Evolutionary conservation across 1,140 invertebrate species (phyloP), one percentile per base, ranked within the genome.

Genomic region (Caenorhabditis brenneri): DNA sequence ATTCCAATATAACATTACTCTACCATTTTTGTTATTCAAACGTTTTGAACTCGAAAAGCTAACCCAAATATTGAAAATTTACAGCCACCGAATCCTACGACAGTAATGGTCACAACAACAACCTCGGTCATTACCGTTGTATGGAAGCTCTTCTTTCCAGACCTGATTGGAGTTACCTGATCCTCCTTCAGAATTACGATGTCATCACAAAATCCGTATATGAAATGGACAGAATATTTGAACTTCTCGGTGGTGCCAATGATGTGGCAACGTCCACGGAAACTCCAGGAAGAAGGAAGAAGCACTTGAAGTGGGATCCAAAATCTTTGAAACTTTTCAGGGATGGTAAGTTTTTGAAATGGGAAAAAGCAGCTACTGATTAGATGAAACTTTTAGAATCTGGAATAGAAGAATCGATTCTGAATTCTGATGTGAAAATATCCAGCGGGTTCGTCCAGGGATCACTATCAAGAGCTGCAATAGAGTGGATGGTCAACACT

Each of bases 181-280:
- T 51, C 12, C 49, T 79, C 22, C 74, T 79, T 6, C 49, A 79
- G 42, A 46, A 79, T 10, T 39, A 79, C 22, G 74, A 79, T n/a
- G 49, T 79, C 22, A 79, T 79, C 42, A 48, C 39, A 22, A 79
- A 79, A 79, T 79, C 74, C 7, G 74, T 79, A 19, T 79, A 79
- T 48, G 74, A 79, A 10, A 36, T 79, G 2, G 74, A 49, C 33
- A 15, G 49, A 24, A 51, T 79, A 9, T 79, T 79, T 36, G 74
- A 79, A 3, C 24, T 79, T 0, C 15, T 79, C 0, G 74, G 39
- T 7, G 74, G 74, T 48, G 74, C 42, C 12, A 79, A 79, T 22
- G 74, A 79, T 0, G 39, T 51, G 24, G n/a, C 12, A n/a, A 29
- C 48, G 49, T 5, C 2, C 22, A 46, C 2, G 16, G 49, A 49